phyloP scores from a whole-genome alignment of 2,113 vertebrate species.

The Falcunculus frontatus region DNA sequence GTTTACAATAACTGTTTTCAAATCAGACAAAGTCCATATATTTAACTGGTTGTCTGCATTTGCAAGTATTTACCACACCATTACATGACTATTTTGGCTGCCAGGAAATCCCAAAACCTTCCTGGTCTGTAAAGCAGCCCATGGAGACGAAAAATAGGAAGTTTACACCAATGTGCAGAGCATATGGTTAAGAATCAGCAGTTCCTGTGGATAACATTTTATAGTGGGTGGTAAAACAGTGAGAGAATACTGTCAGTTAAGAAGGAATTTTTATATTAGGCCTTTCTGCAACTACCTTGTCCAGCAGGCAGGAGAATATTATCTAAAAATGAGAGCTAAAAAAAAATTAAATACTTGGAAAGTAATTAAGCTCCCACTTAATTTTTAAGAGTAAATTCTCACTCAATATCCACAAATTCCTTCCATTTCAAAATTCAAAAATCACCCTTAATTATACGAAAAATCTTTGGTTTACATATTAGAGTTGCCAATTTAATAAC shows the following conservation, averaged over 20 bases:
- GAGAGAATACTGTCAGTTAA: neutral
- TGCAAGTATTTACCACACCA: neutral
- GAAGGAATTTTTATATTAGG: neutral
- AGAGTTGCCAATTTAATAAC: neutral
- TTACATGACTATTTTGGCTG: neutral
- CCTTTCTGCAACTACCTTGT: neutral
- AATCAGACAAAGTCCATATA: neutral
- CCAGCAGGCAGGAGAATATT: neutral
- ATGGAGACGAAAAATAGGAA: neutral
- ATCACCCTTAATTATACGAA: neutral
- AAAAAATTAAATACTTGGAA: neutral
- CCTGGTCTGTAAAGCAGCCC: neutral
- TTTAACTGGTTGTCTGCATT: neutral
- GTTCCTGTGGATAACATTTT: neutral
- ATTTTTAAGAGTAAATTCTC: neutral
- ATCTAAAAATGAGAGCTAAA: neutral
- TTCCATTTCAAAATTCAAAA: neutral
- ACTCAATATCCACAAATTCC: neutral
- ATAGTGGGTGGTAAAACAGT: neutral
- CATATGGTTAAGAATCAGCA: neutral
- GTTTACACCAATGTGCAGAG: neutral
- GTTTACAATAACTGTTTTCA: neutral
- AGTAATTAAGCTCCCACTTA: neutral
- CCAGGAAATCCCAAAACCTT: neutral
- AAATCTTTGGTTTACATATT: neutral